phyloP scores from a whole-genome alignment of 2,797 vertebrate species.

The Catharus ustulatus region DNA sequence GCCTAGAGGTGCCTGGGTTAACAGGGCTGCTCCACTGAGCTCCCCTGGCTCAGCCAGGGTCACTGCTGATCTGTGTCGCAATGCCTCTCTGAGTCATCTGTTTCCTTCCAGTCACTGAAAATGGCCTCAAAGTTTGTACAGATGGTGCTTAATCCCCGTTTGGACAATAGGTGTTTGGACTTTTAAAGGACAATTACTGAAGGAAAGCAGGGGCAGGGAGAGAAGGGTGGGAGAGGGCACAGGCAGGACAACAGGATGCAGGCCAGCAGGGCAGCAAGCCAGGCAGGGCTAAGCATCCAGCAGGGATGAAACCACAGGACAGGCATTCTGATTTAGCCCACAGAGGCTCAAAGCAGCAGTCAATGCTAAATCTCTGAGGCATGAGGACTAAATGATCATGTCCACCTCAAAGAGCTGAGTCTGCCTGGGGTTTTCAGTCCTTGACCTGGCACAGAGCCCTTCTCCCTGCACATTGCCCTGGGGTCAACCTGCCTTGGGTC shows the following conservation, averaged over 20 bases:
- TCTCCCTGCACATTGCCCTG: no score
- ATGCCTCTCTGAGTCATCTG: slow-evolving; percentile 41
- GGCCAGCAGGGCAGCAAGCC: background rate
- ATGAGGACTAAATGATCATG: background rate
- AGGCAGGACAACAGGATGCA: background rate
- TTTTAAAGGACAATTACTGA: background rate
- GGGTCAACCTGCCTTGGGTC: background rate
- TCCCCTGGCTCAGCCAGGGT: background rate
- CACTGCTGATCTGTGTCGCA: slow-evolving; percentile 18
- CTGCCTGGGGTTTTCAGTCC: background rate
- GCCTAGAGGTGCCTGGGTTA: background rate
- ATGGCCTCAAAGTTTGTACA: slow-evolving; percentile 64
- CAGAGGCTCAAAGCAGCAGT: background rate
- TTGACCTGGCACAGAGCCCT: background rate
- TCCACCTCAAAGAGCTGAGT: background rate
- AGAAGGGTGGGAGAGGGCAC: background rate
- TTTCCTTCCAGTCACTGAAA: slow-evolving; percentile 38
- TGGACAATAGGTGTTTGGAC: slow-evolving; percentile 29
- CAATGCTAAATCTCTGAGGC: background rate
- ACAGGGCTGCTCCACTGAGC: background rate
- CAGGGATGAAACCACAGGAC: background rate
- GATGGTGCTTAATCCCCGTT: slow-evolving; percentile 58
- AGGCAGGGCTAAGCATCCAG: background rate
- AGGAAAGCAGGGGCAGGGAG: background rate
- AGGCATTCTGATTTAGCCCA: background rate